These are phyloP conservation scores for Hippopotamyrus pictus DNA, from an alignment of 2,797 vertebrate genomes.

Conservation along the genomic window DNA sequence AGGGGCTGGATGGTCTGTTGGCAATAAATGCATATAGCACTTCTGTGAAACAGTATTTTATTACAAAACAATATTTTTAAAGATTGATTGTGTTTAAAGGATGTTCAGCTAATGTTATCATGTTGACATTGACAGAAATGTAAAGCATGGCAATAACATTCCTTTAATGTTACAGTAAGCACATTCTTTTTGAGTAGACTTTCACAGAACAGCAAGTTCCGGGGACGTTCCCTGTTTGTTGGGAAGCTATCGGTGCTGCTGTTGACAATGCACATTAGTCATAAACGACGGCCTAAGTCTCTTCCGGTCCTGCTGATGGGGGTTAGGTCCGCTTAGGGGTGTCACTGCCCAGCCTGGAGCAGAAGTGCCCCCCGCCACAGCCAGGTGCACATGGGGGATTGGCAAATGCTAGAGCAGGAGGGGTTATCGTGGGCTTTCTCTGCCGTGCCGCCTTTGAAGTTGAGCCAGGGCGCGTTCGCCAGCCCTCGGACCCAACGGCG, in stretches of 20 bases:
- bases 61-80: neutral
- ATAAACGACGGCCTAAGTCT: neutral
- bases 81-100: neutral
- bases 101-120: neutral
- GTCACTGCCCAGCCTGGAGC: neutral
- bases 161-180: neutral
- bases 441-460: neutral
- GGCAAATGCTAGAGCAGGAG: neutral
- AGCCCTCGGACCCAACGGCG: neutral
- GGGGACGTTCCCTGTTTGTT: neutral
- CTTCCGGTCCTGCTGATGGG: neutral
- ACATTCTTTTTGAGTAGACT: neutral
- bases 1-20: neutral
- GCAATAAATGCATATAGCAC: neutral
- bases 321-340: neutral
- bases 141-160: neutral
- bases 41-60: neutral
- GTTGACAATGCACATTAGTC: neutral
- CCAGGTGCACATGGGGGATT: neutral
- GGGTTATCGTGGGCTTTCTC: neutral
- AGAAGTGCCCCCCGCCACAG: neutral
- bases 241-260: neutral
- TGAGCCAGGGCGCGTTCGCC: neutral
- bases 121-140: neutral
- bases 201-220: neutral